phyloP scores from a whole-genome alignment of 2,113 vertebrate species.

The Verasper variegatus region DNA sequence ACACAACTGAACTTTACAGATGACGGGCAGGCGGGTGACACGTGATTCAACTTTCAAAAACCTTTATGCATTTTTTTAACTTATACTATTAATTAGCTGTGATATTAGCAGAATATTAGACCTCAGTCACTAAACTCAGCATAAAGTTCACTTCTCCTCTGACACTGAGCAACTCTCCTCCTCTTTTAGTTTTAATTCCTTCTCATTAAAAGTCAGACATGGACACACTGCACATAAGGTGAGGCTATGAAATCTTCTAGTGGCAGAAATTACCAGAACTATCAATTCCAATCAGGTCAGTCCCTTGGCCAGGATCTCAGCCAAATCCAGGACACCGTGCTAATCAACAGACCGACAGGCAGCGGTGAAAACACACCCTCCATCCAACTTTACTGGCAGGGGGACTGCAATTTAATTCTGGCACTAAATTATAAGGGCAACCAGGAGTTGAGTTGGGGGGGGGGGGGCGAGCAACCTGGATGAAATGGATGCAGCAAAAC shows the following conservation, averaged over 20 bases:
- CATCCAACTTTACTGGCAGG: constrained; percentile 9
- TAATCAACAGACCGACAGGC: constrained; percentile 20
- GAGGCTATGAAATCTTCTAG: background rate
- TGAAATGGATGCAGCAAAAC: background rate
- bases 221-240: background rate
- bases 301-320: constrained; percentile 2
- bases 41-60: background rate
- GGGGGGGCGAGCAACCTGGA: too few relatives aligned
- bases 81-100: too few relatives aligned
- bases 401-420: background rate
- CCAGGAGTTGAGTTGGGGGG: background rate
- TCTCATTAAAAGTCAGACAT: background rate
- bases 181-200: background rate
- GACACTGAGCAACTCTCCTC: too few relatives aligned
- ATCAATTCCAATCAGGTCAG: background rate
- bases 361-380: background rate
- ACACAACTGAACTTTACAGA: background rate
- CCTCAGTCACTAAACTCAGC: too few relatives aligned
- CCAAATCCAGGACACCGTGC: constrained; percentile 2
- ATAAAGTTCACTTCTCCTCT: too few relatives aligned
- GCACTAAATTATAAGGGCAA: background rate
- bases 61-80: background rate
- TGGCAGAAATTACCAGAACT: background rate
- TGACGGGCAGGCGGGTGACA: background rate
- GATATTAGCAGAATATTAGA: too few relatives aligned